Base-by-base conservation (phyloP, 2,113 vertebrate genomes). In the Psittacula cyanocephala region DNA sequence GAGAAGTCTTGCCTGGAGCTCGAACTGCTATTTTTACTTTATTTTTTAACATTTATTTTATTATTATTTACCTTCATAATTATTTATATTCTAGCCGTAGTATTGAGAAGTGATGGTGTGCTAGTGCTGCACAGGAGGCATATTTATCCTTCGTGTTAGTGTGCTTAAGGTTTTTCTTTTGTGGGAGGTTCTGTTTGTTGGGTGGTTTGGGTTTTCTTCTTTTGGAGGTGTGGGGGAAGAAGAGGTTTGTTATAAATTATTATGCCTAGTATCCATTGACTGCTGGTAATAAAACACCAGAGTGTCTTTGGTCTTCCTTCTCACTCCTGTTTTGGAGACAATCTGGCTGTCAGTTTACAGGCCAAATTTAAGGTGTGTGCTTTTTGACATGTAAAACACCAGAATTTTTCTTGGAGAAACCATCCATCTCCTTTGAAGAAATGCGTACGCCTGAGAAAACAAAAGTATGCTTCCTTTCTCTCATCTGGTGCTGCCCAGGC, bases 201-300 rank as follows among this genome's bases (percentile, higher is more conserved):
- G 19, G 23, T 70, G 11, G 15, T 86, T 60, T 60, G 17, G 11
- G 1, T 10, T 31, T 47, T 81, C 50, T 6, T 80, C 47, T 50
- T 62, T 41, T 3, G 1, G 0, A 7, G 7, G 9, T 29, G 33
- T 24, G 14, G 13, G 6, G 6, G 18, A 10, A 6, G 5, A 6
- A 14, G 27, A 25, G 9, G 6, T 39, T 28, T 71, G 22, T 76
- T 55, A 16, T 6, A 44, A 71, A 35, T 76, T 93, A 23, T 81
- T 92, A 23, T 12, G 13, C 23, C 8, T 81, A 70, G 2, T 68
- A 25, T 79, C 7, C 24, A 3, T 41, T 88, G 62, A 28, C 68
- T 52, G 27, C 47, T 69, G 29, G 52, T 86, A 85, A 50, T 64
- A 44, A 70, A 91, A 64, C 68, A 72, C 23, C 15, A 10, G 37